Percentiles rank a stretch among this genome's conserved stretches.
Evolutionary conservation across 2,113 vertebrate species (phyloP).

Genomic region (Sorex araneus): DNA sequence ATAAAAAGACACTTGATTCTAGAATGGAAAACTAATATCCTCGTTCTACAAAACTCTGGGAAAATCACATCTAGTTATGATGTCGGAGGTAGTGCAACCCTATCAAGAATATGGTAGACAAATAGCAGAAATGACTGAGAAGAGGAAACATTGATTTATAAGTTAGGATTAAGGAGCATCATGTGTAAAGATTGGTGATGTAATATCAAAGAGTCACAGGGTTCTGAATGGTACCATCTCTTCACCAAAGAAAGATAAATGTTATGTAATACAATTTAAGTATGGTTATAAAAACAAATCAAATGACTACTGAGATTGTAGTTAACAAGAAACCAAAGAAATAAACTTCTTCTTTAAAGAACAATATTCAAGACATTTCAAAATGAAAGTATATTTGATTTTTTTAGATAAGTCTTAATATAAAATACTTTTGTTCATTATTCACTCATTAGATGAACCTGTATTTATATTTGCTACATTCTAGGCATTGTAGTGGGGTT

Average conservation of each 20-base stretch:
- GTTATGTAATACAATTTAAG: neutral
- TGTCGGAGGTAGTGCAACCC: neutral
- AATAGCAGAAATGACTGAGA: neutral
- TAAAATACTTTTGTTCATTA: neutral
- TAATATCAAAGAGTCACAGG: neutral
- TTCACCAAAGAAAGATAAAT: constrained; percentile 16
- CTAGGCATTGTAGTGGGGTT: neutral
- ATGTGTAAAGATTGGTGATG: neutral
- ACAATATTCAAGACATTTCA: neutral
- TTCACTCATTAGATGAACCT: neutral
- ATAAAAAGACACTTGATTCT: constrained; percentile 45
- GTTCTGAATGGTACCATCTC: neutral
- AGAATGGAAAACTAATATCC: neutral
- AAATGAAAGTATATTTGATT: neutral
- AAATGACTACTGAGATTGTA: neutral
- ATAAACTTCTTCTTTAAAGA: neutral
- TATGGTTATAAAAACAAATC: neutral
- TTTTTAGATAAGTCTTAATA: neutral
- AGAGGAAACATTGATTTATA: constrained; percentile 22
- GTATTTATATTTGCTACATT: neutral
- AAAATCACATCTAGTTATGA: neutral
- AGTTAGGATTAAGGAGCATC: constrained; percentile 16
- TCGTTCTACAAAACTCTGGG: constrained; percentile 45
- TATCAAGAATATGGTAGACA: neutral
- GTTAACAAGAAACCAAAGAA: neutral